phyloP scores from a whole-genome alignment of 2,888 invertebrate genomes.

The Tupiocoris notatus region DNA sequence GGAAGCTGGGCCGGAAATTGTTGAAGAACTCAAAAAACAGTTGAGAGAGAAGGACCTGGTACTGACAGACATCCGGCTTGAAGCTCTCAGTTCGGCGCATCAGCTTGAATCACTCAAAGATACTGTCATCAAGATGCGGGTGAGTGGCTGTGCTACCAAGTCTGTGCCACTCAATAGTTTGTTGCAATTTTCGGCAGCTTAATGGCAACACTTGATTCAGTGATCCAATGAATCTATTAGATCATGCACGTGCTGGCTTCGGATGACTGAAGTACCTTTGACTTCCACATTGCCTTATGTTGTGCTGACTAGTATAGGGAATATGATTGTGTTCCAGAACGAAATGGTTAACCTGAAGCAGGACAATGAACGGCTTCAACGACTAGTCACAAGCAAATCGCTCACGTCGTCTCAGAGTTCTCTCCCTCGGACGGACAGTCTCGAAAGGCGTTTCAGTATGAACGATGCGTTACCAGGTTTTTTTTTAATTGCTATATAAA shows the following conservation, averaged over 20 bases:
- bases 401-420: conserved; percentile 60
- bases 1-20: conserved; percentile 54
- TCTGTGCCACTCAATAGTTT: too few relatives aligned
- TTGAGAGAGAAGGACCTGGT: conserved; percentile 94
- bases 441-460: conserved; percentile 57
- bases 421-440: conserved; percentile 53
- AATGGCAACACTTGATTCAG: too few relatives aligned
- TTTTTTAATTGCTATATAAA: too few relatives aligned
- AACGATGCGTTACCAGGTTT: conserved; percentile 50
- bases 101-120: conserved; percentile 95
- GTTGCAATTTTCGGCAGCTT: too few relatives aligned
- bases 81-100: conserved; percentile 94
- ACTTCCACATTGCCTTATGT: background rate
- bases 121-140: conserved; percentile 95
- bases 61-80: conserved; percentile 91
- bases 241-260: too few relatives aligned
- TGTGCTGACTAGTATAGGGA: conserved; percentile 5
- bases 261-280: background rate
- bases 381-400: conserved; percentile 68
- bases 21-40: conserved; percentile 86
- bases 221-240: too few relatives aligned
- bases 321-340: conserved; percentile 73
- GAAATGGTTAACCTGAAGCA: conserved; percentile 96
- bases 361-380: conserved; percentile 91
- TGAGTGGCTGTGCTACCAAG: too few relatives aligned